phyloP scores from a whole-genome alignment of 2,113 vertebrate species.

The Dascyllus trimaculatus region DNA sequence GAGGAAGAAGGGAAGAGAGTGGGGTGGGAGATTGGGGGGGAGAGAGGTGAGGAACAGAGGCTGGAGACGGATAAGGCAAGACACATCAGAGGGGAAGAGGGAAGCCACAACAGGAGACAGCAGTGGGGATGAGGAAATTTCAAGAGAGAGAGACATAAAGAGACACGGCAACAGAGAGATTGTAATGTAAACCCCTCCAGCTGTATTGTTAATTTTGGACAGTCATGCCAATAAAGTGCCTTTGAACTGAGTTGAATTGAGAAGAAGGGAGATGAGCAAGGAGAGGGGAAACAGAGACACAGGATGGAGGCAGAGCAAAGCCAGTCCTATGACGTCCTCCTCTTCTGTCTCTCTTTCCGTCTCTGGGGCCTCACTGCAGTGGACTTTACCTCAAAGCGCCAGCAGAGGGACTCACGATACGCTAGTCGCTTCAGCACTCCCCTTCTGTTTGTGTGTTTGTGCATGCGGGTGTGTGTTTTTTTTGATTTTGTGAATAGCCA shows the following conservation, averaged over 20 bases:
- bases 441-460: background rate
- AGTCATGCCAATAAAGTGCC: slow-evolving; percentile 78
- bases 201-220: slow-evolving; percentile 76
- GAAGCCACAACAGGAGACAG: slow-evolving; percentile 41
- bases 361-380: slow-evolving; percentile 67
- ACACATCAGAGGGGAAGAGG: slow-evolving; percentile 29
- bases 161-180: slow-evolving; percentile 45
- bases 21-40: background rate
- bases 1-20: background rate
- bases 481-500: background rate
- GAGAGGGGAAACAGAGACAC: slow-evolving; percentile 3
- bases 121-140: slow-evolving; percentile 28
- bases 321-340: slow-evolving; percentile 49
- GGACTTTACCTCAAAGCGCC: slow-evolving; percentile 42
- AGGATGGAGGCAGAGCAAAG: background rate
- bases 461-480: background rate
- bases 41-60: slow-evolving; percentile 24
- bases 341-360: background rate
- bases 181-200: slow-evolving; percentile 72
- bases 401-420: slow-evolving; percentile 73
- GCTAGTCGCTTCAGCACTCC: slow-evolving; percentile 10
- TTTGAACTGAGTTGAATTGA: slow-evolving; percentile 76
- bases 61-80: slow-evolving; percentile 17
- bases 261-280: slow-evolving; percentile 37
- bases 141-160: slow-evolving; percentile 25